A percentile compares a stretch with the other conserved stretches of the same genome.
Evolutionary conservation across 2,888 invertebrate genomes (phyloP).

Genomic region (Acanthosepion pharaonis): DNA sequence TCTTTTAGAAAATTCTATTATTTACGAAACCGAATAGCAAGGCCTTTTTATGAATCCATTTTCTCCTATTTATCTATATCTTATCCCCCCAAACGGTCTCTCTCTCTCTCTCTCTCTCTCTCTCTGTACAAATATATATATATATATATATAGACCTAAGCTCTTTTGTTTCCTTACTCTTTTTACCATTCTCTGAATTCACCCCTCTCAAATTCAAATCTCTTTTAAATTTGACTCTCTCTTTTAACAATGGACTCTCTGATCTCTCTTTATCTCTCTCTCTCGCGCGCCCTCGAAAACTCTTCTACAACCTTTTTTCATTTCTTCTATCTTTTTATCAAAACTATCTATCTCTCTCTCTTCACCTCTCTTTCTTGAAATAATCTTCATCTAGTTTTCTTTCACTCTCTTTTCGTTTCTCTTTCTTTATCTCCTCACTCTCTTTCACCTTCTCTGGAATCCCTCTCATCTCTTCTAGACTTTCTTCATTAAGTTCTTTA

Average conservation of each 20-base stretch:
- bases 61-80: neutral
- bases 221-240: neutral
- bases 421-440: neutral
- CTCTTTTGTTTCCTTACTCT: neutral
- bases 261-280: too few relatives aligned
- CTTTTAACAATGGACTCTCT: neutral
- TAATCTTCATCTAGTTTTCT: neutral
- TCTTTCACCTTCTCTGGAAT: neutral
- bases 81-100: neutral
- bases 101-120: neutral
- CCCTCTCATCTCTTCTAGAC: neutral
- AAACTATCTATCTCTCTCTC: neutral
- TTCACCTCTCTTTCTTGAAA: neutral
- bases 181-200: neutral
- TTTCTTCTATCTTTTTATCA: neutral
- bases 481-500: too few relatives aligned
- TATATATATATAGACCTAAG: too few relatives aligned
- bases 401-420: neutral
- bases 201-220: neutral
- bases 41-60: neutral
- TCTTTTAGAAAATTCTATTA: neutral
- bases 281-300: neutral
- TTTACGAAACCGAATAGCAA: neutral
- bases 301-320: neutral
- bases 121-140: neutral